These are phyloP conservation scores for Agelastica alni DNA, from an alignment of 2,888 invertebrate species.

Conservation along the genomic window DNA sequence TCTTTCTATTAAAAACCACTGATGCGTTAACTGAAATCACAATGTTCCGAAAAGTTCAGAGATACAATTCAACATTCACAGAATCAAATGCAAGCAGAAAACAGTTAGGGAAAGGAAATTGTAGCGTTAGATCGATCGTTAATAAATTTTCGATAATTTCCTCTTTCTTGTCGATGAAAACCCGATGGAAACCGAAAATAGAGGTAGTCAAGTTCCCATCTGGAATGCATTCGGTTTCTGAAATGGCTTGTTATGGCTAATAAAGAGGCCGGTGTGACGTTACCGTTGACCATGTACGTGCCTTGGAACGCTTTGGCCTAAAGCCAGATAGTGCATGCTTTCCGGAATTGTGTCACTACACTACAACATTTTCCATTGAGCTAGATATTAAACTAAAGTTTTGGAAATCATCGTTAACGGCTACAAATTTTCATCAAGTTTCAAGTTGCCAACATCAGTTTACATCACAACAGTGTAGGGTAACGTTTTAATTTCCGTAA, in stretches of 20 bases:
- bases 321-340: conserved; percentile 39
- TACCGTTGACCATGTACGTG: conserved; percentile 49
- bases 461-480: too few relatives aligned
- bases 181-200: conserved; percentile 30
- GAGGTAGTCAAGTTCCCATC: conserved; percentile 40
- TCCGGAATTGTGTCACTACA: conserved; percentile 30
- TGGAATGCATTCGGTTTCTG: conserved; percentile 47
- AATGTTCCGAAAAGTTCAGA: too few relatives aligned
- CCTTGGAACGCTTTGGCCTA: conserved; percentile 40
- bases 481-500: too few relatives aligned
- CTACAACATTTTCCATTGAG: conserved; percentile 3
- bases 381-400: conserved; percentile 6
- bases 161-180: conserved; percentile 34
- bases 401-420: not conserved
- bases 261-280: conserved; percentile 50
- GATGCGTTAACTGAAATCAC: too few relatives aligned
- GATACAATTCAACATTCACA: conserved; percentile 15
- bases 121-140: conserved; percentile 32
- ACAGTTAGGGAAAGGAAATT: conserved; percentile 34
- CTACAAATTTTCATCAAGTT: not conserved
- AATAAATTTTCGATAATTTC: conserved; percentile 41
- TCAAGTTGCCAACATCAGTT: too few relatives aligned
- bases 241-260: conserved; percentile 50
- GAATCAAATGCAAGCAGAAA: conserved; percentile 20
- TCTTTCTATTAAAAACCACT: too few relatives aligned